These are phyloP conservation scores for Drusus annulatus DNA, from an alignment of 1,140 invertebrate genomes.

Conservation along the genomic window DNA sequence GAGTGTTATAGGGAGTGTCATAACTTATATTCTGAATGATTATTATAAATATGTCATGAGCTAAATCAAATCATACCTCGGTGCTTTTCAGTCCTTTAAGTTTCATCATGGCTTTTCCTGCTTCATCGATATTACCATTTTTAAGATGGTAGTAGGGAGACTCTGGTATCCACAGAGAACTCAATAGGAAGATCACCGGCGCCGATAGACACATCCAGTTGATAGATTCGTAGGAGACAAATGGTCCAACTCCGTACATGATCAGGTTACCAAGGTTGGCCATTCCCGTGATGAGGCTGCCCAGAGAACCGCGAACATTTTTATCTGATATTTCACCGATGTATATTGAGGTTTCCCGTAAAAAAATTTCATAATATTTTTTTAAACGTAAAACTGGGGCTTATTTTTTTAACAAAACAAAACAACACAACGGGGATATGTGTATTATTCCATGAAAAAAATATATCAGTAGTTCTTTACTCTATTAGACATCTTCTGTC, in stretches of 20 bases:
- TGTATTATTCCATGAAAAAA: no score
- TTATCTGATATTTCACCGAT: slow-evolving; percentile 81
- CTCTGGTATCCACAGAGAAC: slow-evolving; percentile 83
- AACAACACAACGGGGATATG: no score
- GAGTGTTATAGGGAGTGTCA: no score
- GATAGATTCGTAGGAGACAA: slow-evolving; percentile 69
- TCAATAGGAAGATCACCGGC: slow-evolving; percentile 73
- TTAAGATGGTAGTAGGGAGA: slow-evolving; percentile 81
- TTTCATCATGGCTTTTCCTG: slow-evolving; percentile 65
- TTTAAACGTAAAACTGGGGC: no score
- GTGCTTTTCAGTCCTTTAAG: slow-evolving; percentile 66
- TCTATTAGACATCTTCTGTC: no score
- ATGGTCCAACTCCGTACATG: slow-evolving; percentile 72
- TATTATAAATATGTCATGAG: no score
- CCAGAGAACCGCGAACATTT: slow-evolving; percentile 77
- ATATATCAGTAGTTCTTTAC: no score
- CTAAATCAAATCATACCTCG: slow-evolving; percentile 59
- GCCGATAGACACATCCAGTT: slow-evolving; percentile 67
- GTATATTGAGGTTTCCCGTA: slow-evolving; percentile 76
- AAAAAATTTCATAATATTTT: slow-evolving; percentile 7
- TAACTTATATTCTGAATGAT: no score
- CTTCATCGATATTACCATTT: slow-evolving; percentile 69
- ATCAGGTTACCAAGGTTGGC: slow-evolving; percentile 78
- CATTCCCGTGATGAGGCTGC: slow-evolving; percentile 79
- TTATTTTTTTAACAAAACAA: no score